Conservation (phyloP, 2,797 vertebrate genomes). For the Enteromius anoplus region DNA sequence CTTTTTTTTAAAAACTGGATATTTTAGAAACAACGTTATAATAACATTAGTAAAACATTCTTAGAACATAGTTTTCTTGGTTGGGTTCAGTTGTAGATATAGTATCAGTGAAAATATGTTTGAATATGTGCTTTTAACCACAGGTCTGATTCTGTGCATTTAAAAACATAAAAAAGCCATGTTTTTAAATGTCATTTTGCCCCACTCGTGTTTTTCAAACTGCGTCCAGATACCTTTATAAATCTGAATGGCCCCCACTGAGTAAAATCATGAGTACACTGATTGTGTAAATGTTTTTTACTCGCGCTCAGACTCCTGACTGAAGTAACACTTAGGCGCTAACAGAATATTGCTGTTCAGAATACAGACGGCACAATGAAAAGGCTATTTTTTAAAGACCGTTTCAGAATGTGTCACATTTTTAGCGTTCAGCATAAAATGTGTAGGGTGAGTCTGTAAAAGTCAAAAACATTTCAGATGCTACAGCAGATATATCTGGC, state of each 20-base stretch:
- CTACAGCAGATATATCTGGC: constrained; percentile 10
- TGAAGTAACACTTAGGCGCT: neutral
- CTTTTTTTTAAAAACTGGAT: neutral
- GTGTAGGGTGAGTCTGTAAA: neutral
- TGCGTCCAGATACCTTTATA: constrained; percentile 30
- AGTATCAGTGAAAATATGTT: neutral
- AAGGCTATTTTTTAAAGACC: neutral
- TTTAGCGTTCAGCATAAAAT: neutral
- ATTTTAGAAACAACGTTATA: neutral
- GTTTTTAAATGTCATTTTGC: constrained; percentile 22
- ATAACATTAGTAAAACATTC: neutral
- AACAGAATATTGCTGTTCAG: constrained; percentile 11
- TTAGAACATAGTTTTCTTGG: neutral
- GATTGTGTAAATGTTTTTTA: constrained; percentile 14
- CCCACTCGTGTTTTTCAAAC: constrained; percentile 31
- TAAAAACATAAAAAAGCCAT: neutral
- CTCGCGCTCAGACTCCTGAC: neutral
- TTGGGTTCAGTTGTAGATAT: neutral
- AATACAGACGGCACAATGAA: neutral
- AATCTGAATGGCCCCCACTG: constrained; percentile 20
- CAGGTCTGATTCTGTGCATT: neutral
- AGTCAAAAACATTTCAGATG: neutral
- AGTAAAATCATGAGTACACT: constrained; percentile 22
- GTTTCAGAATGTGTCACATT: neutral
- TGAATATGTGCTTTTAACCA: neutral